phyloP scores from a whole-genome alignment of 2,113 vertebrate genomes.

The Xenus cinereus region DNA sequence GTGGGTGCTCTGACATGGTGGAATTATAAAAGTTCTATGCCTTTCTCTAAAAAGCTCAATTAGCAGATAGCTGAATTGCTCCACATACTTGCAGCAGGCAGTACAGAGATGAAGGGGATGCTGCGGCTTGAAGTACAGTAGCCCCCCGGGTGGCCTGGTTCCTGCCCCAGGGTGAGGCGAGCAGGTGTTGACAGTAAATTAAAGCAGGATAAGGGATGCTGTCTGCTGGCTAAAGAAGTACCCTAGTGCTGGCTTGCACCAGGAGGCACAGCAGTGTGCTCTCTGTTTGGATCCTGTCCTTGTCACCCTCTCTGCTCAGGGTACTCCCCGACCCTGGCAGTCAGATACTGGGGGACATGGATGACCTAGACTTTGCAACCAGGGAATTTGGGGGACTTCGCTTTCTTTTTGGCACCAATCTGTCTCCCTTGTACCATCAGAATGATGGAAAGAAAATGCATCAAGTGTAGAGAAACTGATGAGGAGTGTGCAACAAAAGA shows the following conservation, averaged over 20 bases:
- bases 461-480: not conserved
- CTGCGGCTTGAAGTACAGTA: not conserved
- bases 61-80: not conserved
- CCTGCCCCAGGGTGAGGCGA: not conserved
- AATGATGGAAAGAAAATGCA: not conserved
- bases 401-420: not conserved
- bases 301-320: not conserved
- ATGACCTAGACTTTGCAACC: not conserved
- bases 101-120: not conserved
- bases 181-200: not conserved
- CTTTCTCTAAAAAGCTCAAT: not conserved
- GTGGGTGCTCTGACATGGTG: not conserved
- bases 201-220: not conserved
- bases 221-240: not conserved
- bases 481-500: not conserved
- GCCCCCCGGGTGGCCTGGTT: not conserved
- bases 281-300: not conserved
- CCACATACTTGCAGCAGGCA: not conserved
- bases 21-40: not conserved
- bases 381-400: accelerated
- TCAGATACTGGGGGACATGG: not conserved
- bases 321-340: not conserved
- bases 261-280: not conserved
- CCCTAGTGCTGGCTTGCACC: no score
- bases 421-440: not conserved